These are phyloP conservation scores for Eciton burchellii DNA, from an alignment of 1,140 invertebrate genomes.

Conservation along the genomic window DNA sequence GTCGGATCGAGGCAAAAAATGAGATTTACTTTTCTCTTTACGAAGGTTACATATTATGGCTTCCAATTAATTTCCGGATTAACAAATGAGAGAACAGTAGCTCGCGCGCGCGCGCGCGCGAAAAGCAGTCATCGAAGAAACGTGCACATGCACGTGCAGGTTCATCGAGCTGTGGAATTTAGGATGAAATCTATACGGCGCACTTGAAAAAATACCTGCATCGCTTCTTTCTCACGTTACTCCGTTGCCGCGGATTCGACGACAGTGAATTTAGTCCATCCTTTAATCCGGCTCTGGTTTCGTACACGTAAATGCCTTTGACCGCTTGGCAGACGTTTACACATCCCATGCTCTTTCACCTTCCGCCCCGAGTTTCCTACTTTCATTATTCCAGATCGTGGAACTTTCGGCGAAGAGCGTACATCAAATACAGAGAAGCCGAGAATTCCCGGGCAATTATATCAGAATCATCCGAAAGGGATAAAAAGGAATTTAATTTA, in stretches of 20 bases:
- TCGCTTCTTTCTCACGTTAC: too few species aligned
- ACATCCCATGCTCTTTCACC: background rate
- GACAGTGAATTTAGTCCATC: background rate
- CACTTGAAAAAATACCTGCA: background rate
- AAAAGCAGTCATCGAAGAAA: background rate
- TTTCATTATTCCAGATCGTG: constrained; percentile 29
- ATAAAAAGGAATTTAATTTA: background rate
- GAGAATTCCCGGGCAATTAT: constrained; percentile 9
- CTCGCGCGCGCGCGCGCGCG: too few species aligned
- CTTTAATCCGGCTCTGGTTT: constrained; percentile 15
- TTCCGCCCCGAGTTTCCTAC: constrained; percentile 17
- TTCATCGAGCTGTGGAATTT: background rate
- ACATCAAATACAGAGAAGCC: constrained; percentile 4
- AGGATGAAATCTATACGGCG: background rate
- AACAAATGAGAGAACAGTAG: too few species aligned
- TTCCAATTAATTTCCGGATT: background rate
- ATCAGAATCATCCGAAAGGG: background rate
- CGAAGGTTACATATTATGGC: background rate
- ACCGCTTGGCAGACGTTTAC: constrained; percentile 39
- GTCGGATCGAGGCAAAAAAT: constrained; percentile 4
- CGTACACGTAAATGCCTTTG: constrained; percentile 23
- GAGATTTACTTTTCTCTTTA: background rate
- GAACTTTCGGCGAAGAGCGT: constrained; percentile 19
- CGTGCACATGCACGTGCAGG: background rate
- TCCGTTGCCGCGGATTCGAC: background rate